Conservation (phyloP, 2,888 invertebrate genomes). For the Eretmocerus hayati region DNA sequence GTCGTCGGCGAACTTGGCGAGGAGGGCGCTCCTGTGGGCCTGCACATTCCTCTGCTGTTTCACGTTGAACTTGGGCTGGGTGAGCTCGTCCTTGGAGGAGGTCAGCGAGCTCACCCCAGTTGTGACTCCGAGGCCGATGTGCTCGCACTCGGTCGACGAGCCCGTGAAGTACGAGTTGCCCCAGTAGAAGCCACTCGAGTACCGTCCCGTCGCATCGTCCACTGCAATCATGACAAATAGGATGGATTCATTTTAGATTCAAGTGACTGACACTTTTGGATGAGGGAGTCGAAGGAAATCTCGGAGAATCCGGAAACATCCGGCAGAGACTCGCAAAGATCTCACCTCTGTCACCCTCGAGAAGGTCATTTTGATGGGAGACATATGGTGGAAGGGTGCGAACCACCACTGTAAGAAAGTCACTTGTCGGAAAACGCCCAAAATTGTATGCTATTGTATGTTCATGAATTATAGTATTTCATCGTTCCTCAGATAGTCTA, state of each 20-base stretch:
- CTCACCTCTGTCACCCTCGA: too few species aligned
- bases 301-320: too few species aligned
- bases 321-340: too few species aligned
- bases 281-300: too few species aligned
- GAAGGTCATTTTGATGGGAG: too few species aligned
- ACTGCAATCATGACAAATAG: conserved; percentile 29
- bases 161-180: conserved; percentile 45
- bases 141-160: conserved; percentile 42
- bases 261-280: too few species aligned
- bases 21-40: conserved; percentile 14
- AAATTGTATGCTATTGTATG: too few species aligned
- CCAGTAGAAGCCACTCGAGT: conserved; percentile 44
- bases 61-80: conserved; percentile 29
- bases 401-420: too few species aligned
- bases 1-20: conserved; percentile 23
- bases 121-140: conserved; percentile 30
- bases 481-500: too few species aligned
- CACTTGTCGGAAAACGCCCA: too few species aligned
- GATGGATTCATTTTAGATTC: neutral
- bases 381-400: too few species aligned
- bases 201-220: conserved; percentile 45
- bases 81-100: conserved; percentile 11
- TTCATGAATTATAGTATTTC: too few species aligned
- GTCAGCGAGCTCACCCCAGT: neutral
- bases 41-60: conserved; percentile 30